Base-by-base conservation (phyloP, 1,140 invertebrate species). In the Prorops nasuta region DNA sequence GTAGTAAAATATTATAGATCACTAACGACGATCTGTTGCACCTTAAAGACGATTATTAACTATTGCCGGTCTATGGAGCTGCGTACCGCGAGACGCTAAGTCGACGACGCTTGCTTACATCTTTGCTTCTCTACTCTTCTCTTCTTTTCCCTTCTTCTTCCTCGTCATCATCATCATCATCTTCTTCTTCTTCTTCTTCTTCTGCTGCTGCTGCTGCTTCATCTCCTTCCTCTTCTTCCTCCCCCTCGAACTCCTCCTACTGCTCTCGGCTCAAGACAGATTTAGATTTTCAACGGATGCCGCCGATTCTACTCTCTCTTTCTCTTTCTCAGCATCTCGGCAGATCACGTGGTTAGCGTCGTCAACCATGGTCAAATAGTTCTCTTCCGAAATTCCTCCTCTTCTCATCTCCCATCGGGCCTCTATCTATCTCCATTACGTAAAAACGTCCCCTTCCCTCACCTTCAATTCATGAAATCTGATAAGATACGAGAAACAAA, bases 231-330 rank as follows among this genome's bases (percentile, higher is more conserved):
- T 67, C 63, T 66, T 60, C 58, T 60, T n/a, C 3, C 17, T 9
- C 32, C 35, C 43, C 32, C 32, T 28, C 34, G 43, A n/a, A n/a
- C n/a, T 34, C 24, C 17, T 43, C 4, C 3, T 28, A 10, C 24
- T 4, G 4, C 10, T 28, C 24, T 4, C 61, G 58, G 63, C 67
- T 69, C 66, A 10, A 59, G 67, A 74, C 74, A 63, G 63, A 76
- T 77, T 77, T 77, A 77, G 72, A 76, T 74, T 72, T 71, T 72
- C 67, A 61, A 61, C 60, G 62, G 61, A 71, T 60, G 64, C 4
- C 24, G 24, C 4, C 24, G 24, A 4, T 28, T 28, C 10, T 28
- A 28, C 28, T 42, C 17, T 22, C 24, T 32, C 34, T 50, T 47
- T 49, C 43, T 48, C 31, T 51, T 46, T 39, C 17, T 46, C 14